These are phyloP conservation scores for Phylloscopus whistleri DNA, from an alignment of 2,113 vertebrate genomes.

Conservation along the genomic window DNA sequence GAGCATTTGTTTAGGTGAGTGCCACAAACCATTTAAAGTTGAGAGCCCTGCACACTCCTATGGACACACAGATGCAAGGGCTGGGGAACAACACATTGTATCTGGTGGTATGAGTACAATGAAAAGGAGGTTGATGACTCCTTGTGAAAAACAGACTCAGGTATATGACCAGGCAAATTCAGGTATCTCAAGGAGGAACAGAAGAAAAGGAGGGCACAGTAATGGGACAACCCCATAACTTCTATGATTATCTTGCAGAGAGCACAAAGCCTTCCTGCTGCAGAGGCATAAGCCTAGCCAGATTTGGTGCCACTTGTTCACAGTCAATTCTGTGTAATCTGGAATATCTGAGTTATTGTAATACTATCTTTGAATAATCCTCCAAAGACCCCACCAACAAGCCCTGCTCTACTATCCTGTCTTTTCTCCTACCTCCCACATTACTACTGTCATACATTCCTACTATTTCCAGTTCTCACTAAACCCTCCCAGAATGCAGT, in stretches of 20 bases:
- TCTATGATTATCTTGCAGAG: not conserved
- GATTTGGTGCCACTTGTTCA: not conserved
- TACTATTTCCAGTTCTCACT: not conserved
- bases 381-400: not conserved
- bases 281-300: not conserved
- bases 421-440: not conserved
- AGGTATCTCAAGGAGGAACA: not conserved
- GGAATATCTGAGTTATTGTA: not conserved
- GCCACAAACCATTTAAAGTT: not conserved
- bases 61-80: not conserved
- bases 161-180: not conserved
- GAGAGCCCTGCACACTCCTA: not conserved
- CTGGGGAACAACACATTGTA: not conserved
- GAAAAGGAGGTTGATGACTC: not conserved
- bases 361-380: not conserved
- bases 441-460: not conserved
- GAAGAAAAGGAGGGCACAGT: not conserved
- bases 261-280: not conserved
- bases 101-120: not conserved
- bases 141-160: not conserved
- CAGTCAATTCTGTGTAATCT: not conserved
- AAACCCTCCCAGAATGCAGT: not conserved
- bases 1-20: not conserved
- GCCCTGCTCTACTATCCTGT: not conserved
- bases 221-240: not conserved